Conservation (phyloP, 2,113 vertebrate genomes). For the Orycteropus afer region DNA sequence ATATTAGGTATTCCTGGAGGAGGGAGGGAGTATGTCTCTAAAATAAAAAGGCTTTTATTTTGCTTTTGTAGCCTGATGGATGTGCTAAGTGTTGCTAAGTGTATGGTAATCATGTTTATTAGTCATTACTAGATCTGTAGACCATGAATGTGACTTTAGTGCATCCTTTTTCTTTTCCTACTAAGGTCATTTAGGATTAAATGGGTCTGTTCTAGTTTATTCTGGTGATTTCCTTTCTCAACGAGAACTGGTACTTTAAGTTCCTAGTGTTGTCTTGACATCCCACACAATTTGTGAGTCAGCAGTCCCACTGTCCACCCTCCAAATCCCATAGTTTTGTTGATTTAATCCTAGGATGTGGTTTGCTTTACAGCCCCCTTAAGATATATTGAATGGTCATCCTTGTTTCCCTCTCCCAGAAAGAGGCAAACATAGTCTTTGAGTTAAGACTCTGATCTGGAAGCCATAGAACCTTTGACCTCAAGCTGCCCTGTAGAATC, state of each 20-base stretch:
- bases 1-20: neutral
- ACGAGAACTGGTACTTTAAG: neutral
- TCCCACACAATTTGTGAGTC: neutral
- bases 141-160: neutral
- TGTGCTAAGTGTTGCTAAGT: neutral
- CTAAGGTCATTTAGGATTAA: neutral
- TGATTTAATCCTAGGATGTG: neutral
- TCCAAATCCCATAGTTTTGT: neutral
- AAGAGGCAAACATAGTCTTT: neutral
- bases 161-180: neutral
- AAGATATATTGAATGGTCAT: neutral
- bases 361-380: neutral
- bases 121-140: neutral
- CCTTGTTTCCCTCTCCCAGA: neutral
- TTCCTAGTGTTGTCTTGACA: neutral
- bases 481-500: conserved; percentile 5
- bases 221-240: neutral
- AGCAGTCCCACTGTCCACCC: neutral
- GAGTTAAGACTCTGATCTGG: conserved; percentile 8
- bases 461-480: conserved; percentile 65
- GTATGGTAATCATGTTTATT: neutral
- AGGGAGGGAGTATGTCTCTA: neutral
- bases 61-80: neutral
- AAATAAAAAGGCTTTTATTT: conserved; percentile 13
- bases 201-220: neutral